These are phyloP conservation scores for Catostomus latipinnis DNA, from an alignment of 2,797 vertebrate genomes.

Conservation along the genomic window DNA sequence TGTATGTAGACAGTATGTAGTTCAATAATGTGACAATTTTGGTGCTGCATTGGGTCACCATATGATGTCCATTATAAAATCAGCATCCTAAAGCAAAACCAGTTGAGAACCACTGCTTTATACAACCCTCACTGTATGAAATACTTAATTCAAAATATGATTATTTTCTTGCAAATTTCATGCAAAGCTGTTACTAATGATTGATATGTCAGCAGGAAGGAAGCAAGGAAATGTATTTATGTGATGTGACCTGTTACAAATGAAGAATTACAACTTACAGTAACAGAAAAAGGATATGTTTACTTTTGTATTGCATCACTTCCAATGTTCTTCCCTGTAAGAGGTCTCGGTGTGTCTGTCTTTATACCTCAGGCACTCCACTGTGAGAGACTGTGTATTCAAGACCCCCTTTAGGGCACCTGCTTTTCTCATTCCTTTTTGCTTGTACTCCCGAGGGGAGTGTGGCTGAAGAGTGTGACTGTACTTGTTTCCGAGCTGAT, in stretches of 20 bases:
- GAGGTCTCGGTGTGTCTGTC: not conserved
- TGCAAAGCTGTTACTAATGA: constrained; percentile 23
- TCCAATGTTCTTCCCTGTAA: not conserved
- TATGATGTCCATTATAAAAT: too few relatives aligned
- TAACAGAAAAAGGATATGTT: constrained; percentile 1
- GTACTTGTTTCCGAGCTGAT: constrained; percentile 14
- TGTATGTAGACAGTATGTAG: too few relatives aligned
- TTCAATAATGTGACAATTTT: too few relatives aligned
- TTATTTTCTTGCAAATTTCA: not conserved
- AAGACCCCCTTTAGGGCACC: constrained; percentile 15
- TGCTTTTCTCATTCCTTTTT: constrained; percentile 24
- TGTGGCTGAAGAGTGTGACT: constrained; percentile 45
- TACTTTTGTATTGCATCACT: not conserved
- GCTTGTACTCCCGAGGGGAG: constrained; percentile 25
- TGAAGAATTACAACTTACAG: not conserved
- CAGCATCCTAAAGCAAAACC: too few relatives aligned
- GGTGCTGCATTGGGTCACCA: too few relatives aligned
- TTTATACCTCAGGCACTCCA: not conserved
- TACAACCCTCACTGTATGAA: constrained; percentile 9
- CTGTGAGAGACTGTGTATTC: not conserved
- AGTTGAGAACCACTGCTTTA: not conserved
- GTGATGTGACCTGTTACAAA: not conserved
- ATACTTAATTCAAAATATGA: constrained; percentile 6
- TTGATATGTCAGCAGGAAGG: not conserved
- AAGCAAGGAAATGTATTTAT: not conserved